These are phyloP conservation scores for Sebastes goodei DNA, from an alignment of 2,797 vertebrate genomes.

Conservation along the genomic window DNA sequence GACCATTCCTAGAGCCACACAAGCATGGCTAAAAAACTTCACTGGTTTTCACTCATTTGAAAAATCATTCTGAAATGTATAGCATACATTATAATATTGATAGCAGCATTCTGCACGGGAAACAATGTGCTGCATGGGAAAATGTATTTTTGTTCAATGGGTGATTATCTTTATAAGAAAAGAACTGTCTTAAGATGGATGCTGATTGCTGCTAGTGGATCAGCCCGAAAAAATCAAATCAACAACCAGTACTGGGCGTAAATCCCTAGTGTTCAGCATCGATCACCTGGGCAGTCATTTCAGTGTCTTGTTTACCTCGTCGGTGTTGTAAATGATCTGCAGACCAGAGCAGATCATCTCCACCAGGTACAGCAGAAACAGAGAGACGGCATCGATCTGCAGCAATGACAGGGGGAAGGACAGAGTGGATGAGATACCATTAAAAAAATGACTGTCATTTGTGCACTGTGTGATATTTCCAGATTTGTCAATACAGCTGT, in stretches of 20 bases:
- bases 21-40: background rate
- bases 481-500: conserved; percentile 12
- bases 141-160: background rate
- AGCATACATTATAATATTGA: background rate
- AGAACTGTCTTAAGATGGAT: background rate
- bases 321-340: conserved; percentile 98
- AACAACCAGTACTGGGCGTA: background rate
- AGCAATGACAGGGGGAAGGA: conserved; percentile 19
- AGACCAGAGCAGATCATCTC: conserved; percentile 97
- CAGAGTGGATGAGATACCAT: background rate
- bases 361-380: conserved; percentile 95
- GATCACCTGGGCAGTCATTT: conserved; percentile 19
- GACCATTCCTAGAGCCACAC: background rate
- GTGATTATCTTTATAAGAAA: background rate
- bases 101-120: background rate
- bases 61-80: background rate
- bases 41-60: background rate
- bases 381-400: conserved; percentile 92
- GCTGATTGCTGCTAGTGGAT: background rate
- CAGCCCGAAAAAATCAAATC: conserved; percentile 6
- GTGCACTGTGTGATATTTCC: conserved; percentile 1
- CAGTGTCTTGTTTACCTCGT: conserved; percentile 87
- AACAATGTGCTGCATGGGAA: background rate
- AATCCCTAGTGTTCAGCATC: conserved; percentile 12
- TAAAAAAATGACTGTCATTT: conserved; percentile 7